Percentiles rank a stretch among this genome's conserved stretches.
Evolutionary conservation across 2,888 invertebrate species (phyloP).

Genomic region (Perizoma affinitatum): DNA sequence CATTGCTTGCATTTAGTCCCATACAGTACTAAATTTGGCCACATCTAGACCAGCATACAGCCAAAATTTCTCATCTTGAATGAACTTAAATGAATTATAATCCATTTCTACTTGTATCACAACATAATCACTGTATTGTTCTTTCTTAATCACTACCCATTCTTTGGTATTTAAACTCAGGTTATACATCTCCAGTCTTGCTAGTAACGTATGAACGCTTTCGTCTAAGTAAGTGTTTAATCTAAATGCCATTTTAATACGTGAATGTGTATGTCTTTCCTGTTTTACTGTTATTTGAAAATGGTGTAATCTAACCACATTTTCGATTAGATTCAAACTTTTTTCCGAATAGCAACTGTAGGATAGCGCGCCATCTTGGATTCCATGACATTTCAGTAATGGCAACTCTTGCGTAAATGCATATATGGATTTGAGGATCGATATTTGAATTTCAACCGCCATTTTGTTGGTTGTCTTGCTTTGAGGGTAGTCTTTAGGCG

Average conservation of each 20-base stretch:
- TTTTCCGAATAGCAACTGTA: constrained; percentile 58
- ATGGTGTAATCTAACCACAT: constrained; percentile 12
- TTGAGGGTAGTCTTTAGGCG: constrained; percentile 36
- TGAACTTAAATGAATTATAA: constrained; percentile 47
- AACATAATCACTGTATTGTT: constrained; percentile 33
- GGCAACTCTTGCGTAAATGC: constrained; percentile 45
- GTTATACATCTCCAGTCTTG: constrained; percentile 55
- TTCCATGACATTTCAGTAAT: constrained; percentile 57
- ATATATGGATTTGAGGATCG: constrained; percentile 46
- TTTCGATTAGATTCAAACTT: constrained; percentile 33
- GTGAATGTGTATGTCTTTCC: background rate
- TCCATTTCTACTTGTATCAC: constrained; percentile 49
- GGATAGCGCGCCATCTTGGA: constrained; percentile 52
- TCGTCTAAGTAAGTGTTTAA: constrained; percentile 46
- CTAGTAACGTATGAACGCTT: constrained; percentile 42
- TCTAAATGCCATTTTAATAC: constrained; percentile 46
- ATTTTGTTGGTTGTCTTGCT: constrained; percentile 31
- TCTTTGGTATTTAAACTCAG: constrained; percentile 43
- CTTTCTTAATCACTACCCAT: constrained; percentile 49
- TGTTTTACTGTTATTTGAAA: constrained; percentile 8
- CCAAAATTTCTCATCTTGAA: constrained; percentile 47
- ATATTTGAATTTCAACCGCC: constrained; percentile 37
- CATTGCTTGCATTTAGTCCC: constrained; percentile 35
- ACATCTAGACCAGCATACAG: constrained; percentile 60
- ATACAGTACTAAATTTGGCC: constrained; percentile 49